phyloP scores from a whole-genome alignment of 2,113 vertebrate genomes.

The Dunckerocampus dactyliophorus region DNA sequence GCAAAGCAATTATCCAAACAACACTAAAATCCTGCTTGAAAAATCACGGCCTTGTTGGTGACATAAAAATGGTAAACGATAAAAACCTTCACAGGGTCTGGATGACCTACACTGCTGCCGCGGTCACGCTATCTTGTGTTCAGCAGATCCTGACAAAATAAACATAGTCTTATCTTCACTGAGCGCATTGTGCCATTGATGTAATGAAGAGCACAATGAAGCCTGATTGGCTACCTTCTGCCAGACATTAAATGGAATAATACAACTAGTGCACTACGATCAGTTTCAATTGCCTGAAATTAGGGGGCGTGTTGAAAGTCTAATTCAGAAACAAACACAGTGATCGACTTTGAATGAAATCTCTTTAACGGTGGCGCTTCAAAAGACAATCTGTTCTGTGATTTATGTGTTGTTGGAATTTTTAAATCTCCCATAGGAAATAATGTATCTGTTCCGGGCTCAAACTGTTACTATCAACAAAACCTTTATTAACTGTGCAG shows the following conservation, averaged over 20 bases:
- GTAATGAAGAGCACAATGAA: not conserved
- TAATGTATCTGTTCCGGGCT: too few species aligned
- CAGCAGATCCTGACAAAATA: slow-evolving; percentile 7
- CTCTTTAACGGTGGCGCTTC: too few species aligned
- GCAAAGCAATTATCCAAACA: not conserved
- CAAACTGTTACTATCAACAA: too few species aligned
- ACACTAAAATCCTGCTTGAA: too few species aligned
- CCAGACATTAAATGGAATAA: not conserved
- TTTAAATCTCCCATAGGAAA: too few species aligned
- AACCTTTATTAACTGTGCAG: too few species aligned
- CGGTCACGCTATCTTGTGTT: slow-evolving; percentile 19
- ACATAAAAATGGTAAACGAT: not conserved
- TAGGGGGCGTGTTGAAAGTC: not conserved
- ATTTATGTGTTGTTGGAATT: too few species aligned
- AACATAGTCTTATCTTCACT: slow-evolving; percentile 28
- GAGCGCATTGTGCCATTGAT: slow-evolving; percentile 9
- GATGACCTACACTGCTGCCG: slow-evolving; percentile 29
- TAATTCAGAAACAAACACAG: too few species aligned
- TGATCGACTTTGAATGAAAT: too few species aligned
- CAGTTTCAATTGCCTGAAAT: not conserved
- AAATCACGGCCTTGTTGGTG: not conserved
- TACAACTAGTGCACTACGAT: not conserved
- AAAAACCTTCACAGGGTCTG: slow-evolving; percentile 35
- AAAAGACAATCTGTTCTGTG: too few species aligned
- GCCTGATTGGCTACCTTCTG: not conserved